Conservation (phyloP, 1,140 invertebrate species). For the Euura saliciscinereae region DNA sequence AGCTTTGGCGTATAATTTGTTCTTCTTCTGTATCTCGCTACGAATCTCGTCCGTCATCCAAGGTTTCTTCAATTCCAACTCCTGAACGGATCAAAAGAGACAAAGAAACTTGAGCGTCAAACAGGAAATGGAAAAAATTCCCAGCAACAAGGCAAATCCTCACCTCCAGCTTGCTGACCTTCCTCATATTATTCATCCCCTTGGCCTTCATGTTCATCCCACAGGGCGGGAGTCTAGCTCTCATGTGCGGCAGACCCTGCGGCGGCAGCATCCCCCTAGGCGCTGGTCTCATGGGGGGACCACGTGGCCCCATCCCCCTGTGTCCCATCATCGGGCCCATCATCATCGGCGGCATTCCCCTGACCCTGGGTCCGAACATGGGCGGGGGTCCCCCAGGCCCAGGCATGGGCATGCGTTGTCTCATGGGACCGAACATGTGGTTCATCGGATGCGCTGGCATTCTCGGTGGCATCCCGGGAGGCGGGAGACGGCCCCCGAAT, state of each 20-base stretch:
- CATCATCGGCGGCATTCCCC: constrained; percentile 36
- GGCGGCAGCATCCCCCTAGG: constrained; percentile 35
- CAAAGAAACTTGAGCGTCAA: not conserved
- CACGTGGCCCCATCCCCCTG: constrained; percentile 38
- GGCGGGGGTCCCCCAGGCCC: constrained; percentile 33
- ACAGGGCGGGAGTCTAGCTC: constrained; percentile 37
- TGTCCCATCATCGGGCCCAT: constrained; percentile 39
- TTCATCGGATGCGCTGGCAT: constrained; percentile 32
- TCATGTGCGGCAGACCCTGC: constrained; percentile 41
- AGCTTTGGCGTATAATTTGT: constrained; percentile 60
- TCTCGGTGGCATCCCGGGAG: constrained; percentile 36
- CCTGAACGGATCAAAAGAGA: constrained; percentile 33
- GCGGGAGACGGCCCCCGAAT: constrained; percentile 37
- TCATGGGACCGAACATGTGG: constrained; percentile 36
- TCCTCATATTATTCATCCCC: constrained; percentile 38
- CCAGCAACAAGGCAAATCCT: not conserved
- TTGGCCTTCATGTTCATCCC: constrained; percentile 40
- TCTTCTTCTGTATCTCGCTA: constrained; percentile 62
- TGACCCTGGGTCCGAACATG: constrained; percentile 37
- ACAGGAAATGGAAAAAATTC: not conserved
- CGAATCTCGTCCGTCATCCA: constrained; percentile 65
- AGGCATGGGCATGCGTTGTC: constrained; percentile 38
- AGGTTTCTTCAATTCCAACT: constrained; percentile 58
- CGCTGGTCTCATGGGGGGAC: constrained; percentile 40
- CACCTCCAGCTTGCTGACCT: constrained; percentile 46